phyloP scores from a whole-genome alignment of 1,140 invertebrate genomes.

The Atta texana region DNA sequence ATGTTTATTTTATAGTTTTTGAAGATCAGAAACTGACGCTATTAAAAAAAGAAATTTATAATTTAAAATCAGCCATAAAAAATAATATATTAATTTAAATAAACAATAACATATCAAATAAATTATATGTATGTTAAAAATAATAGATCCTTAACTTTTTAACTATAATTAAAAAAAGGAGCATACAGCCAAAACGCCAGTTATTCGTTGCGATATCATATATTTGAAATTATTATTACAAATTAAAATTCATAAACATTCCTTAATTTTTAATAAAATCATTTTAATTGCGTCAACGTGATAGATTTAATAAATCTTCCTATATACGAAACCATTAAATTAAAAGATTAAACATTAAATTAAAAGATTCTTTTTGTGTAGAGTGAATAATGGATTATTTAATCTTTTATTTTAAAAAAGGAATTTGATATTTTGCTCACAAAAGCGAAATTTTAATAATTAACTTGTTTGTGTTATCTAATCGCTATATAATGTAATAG shows the following conservation, averaged over 20 bases:
- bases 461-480: not conserved
- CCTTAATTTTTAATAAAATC: not conserved
- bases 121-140: not conserved
- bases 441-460: conserved; percentile 3
- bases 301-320: not conserved
- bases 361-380: not conserved
- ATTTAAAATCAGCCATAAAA: not conserved
- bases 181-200: too few relatives aligned
- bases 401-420: not conserved
- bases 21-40: not conserved
- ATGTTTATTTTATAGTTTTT: not conserved
- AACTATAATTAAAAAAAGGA: not conserved
- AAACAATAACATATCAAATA: not conserved
- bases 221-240: too few relatives aligned
- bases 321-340: not conserved
- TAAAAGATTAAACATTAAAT: not conserved
- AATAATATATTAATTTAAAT: not conserved
- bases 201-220: too few relatives aligned
- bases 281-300: not conserved
- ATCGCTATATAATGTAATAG: not conserved
- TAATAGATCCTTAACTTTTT: not conserved
- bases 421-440: not conserved
- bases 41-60: not conserved
- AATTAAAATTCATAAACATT: too few relatives aligned
- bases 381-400: not conserved